Conservation (phyloP, 2,113 vertebrate species). For the Hiodon tergisus region DNA sequence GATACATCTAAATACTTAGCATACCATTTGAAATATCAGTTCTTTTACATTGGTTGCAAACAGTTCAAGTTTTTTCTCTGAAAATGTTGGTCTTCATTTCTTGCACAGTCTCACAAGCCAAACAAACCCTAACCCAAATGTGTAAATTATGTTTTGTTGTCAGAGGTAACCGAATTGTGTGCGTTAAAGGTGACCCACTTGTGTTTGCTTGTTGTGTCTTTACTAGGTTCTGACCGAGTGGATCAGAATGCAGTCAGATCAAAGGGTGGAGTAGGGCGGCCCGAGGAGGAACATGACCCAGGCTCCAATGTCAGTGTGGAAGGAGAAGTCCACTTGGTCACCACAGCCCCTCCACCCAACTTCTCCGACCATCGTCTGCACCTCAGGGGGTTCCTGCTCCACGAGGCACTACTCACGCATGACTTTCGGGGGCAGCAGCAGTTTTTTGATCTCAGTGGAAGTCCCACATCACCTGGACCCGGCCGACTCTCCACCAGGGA, state of each 20-base stretch:
- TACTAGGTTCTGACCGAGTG: neutral
- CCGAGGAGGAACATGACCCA: conserved; percentile 32
- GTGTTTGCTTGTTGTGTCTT: neutral
- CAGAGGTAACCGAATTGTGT: too few relatives aligned
- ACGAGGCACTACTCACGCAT: conserved; percentile 69
- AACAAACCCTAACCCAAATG: too few relatives aligned
- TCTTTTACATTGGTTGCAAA: too few relatives aligned
- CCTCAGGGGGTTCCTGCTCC: conserved; percentile 72
- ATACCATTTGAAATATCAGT: too few relatives aligned
- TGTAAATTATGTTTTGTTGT: too few relatives aligned
- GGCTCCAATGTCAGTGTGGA: conserved; percentile 32
- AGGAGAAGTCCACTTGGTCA: conserved; percentile 66
- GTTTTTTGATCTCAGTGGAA: conserved; percentile 50
- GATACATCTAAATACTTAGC: too few relatives aligned
- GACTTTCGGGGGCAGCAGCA: conserved; percentile 69
- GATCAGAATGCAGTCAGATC: neutral
- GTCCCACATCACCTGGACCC: conserved; percentile 44
- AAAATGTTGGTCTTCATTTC: too few relatives aligned
- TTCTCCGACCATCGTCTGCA: conserved; percentile 77
- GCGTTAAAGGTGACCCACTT: too few relatives aligned
- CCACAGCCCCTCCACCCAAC: conserved; percentile 70
- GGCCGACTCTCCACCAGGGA: conserved; percentile 23
- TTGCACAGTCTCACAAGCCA: too few relatives aligned
- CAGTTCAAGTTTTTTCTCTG: too few relatives aligned
- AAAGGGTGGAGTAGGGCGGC: conserved; percentile 11